Evolutionary conservation across 2,113 vertebrate genomes (phyloP).

Genomic region (Willisornis vidua): DNA sequence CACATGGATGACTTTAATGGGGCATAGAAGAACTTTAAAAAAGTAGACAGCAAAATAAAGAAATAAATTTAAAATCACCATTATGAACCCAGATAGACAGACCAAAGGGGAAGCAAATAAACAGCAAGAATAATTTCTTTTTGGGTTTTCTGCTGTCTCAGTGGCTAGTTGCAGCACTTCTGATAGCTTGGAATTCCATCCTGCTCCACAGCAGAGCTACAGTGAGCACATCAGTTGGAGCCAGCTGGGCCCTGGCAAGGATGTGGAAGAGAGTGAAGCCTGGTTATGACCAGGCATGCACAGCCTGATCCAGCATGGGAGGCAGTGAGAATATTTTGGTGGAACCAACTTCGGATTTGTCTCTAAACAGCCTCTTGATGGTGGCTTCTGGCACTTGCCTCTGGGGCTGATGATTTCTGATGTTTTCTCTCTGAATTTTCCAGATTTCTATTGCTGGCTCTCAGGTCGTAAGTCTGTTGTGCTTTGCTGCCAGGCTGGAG

Average conservation of each 20-base stretch:
- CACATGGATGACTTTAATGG: background rate
- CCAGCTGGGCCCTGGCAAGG: background rate
- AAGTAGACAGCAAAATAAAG: background rate
- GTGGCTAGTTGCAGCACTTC: background rate
- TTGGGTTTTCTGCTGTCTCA: background rate
- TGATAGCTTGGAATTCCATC: background rate
- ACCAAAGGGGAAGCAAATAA: fast-evolving
- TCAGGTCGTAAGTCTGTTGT: fast-evolving
- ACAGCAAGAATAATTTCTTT: background rate
- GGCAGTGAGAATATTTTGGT: background rate
- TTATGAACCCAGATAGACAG: background rate
- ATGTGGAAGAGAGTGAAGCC: background rate
- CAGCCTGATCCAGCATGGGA: background rate
- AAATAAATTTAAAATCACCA: background rate
- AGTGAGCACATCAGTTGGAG: background rate
- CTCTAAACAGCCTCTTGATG: background rate
- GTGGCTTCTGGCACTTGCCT: background rate
- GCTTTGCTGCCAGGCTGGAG: background rate
- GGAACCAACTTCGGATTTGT: background rate
- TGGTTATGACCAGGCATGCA: fast-evolving
- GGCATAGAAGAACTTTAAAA: background rate
- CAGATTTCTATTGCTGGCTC: background rate
- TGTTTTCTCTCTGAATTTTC: background rate
- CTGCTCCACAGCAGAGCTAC: background rate
- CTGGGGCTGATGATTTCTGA: background rate